Evolutionary conservation across 2,113 vertebrate genomes (phyloP).

Genomic region (Raja brachyura): DNA sequence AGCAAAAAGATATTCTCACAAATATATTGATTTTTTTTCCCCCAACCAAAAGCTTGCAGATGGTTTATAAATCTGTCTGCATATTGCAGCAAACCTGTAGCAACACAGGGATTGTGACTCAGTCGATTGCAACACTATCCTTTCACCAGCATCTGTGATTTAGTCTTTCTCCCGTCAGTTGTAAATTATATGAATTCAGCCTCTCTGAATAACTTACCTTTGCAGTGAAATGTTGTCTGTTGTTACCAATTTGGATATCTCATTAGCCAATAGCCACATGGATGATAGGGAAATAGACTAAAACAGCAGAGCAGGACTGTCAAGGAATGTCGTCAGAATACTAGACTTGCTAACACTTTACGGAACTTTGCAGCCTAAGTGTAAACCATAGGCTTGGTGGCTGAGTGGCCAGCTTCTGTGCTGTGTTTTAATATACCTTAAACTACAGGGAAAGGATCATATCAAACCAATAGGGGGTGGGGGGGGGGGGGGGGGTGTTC

Average conservation of each 20-base stretch:
- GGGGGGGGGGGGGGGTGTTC: not conserved
- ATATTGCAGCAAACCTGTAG: not conserved
- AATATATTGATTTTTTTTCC: not conserved
- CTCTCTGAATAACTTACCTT: not conserved
- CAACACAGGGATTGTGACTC: not conserved
- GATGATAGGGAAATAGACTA: not conserved
- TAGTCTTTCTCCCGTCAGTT: not conserved
- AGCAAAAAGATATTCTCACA: not conserved
- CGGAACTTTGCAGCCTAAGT: not conserved
- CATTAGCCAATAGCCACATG: not conserved
- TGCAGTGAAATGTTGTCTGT: not conserved
- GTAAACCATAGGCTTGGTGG: not conserved
- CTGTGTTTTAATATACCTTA: not conserved
- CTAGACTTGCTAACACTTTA: not conserved
- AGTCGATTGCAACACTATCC: not conserved
- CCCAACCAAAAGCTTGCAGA: not conserved
- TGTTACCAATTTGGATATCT: not conserved
- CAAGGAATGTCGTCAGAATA: not conserved
- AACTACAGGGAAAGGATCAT: not conserved
- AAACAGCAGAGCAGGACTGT: not conserved
- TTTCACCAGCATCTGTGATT: not conserved
- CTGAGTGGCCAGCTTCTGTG: not conserved
- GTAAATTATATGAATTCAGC: not conserved
- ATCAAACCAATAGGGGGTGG: too few species aligned
- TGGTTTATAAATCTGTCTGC: constrained; percentile 6